Evolutionary conservation across 2,113 vertebrate genomes (phyloP), one percentile per base, ranked within the genome.

Genomic region (Sigmodon hispidus): DNA sequence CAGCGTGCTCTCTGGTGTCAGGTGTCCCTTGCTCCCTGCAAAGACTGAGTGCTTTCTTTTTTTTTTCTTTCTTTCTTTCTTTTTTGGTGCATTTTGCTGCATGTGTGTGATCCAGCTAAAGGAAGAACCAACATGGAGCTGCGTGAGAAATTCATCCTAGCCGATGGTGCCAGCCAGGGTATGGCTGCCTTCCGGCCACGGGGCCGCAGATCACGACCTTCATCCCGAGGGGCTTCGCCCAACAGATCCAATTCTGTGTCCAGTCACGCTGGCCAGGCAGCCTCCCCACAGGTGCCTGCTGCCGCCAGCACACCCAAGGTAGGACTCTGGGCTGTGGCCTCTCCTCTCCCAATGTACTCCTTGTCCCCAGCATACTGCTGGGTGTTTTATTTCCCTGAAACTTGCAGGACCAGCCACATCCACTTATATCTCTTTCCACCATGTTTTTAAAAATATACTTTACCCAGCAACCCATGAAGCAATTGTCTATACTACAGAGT

Each of bases 121-220:
- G 99, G 99, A 93, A 99, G 99, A 95, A 99, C 99, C 22, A 99
- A 99, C 3, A 90, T 99, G 98, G 99, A 99, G 96, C 99, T 99
- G 57, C 98, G 99, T 1, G 99, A 99, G 96, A 99, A 99, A 98
- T 99, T 99, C 98, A 99, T 99, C 94, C 97, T 99, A 95, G 99
- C 99, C 2, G 99, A 99, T 19, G 99, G 99, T 63, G 98, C 99
- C 97, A 99, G 99, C 81, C 99, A 99, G 97, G 96, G 93, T 0
- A 99, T 99, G 99, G 99, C 99, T 36, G 99, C 99, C 92, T 99
- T 99, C 98, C 99, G 99, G 93, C 99, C 99, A 52, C 98, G 99
- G 94, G 99, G 99, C 72, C 99, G 99, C 1, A 98, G 99, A 88
- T 99, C 99, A 5, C 98, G 99, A 52, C 99, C 99, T 0, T 99